Evolutionary conservation across 2,888 invertebrate species (phyloP).

Genomic region (Sialis fuliginosa): DNA sequence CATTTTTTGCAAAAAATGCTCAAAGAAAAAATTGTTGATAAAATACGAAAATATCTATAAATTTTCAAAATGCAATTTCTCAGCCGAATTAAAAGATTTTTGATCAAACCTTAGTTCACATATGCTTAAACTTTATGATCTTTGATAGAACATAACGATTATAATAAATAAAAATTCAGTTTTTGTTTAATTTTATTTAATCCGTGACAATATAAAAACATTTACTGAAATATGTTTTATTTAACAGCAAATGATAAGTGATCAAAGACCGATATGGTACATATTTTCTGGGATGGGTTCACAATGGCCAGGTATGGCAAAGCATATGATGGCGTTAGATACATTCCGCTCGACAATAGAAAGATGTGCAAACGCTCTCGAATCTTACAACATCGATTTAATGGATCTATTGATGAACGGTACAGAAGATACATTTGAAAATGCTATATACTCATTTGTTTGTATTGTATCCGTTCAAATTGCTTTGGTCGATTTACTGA

Average conservation of each 20-base stretch:
- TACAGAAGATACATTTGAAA: constrained; percentile 61
- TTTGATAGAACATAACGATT: no score
- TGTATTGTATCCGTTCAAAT: constrained; percentile 93
- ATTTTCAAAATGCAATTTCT: no score
- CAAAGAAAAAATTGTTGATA: no score
- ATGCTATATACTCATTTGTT: constrained; percentile 79
- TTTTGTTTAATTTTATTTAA: constrained; percentile 4
- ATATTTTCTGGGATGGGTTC: constrained; percentile 97
- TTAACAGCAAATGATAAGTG: constrained; percentile 23
- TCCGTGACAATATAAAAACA: constrained; percentile 1
- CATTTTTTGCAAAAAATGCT: no score
- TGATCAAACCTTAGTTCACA: no score
- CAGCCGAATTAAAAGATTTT: no score
- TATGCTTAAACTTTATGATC: no score
- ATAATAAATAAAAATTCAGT: no score
- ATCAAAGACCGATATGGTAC: constrained; percentile 77
- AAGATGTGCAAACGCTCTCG: constrained; percentile 57
- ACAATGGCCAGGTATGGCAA: constrained; percentile 95
- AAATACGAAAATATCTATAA: no score
- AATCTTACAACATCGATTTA: constrained; percentile 69
- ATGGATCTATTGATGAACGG: constrained; percentile 59
- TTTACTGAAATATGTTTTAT: not conserved
- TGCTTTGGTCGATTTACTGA: constrained; percentile 79
- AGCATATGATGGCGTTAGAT: constrained; percentile 66
- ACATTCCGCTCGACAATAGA: constrained; percentile 62